A percentile compares a stretch with the other conserved stretches of the same genome.
phyloP scores from a whole-genome alignment of 2,888 invertebrate genomes.

The Osedax frankpressi region DNA sequence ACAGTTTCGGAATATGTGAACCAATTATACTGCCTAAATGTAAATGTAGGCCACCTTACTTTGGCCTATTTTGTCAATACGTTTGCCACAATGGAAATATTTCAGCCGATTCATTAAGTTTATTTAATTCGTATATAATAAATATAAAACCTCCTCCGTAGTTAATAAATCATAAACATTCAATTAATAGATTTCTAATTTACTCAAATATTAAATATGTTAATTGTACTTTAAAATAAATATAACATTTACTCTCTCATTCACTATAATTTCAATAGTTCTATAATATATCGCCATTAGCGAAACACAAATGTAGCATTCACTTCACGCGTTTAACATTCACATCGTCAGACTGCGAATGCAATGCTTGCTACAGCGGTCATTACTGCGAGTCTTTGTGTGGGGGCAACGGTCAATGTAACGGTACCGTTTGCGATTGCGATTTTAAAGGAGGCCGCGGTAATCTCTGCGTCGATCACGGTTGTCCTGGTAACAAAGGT shows the following conservation, averaged over 20 bases:
- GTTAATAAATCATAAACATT: no score
- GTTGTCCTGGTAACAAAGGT: slow-evolving; percentile 30
- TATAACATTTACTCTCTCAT: no score
- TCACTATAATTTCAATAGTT: no score
- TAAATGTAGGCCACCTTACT: slow-evolving; percentile 20
- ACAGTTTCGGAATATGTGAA: background rate
- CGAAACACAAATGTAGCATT: slow-evolving; percentile 11
- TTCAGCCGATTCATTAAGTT: background rate
- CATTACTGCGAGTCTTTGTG: slow-evolving; percentile 27
- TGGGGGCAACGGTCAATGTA: slow-evolving; percentile 28
- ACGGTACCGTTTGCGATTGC: slow-evolving; percentile 30
- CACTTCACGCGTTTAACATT: background rate
- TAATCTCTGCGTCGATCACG: slow-evolving; percentile 30
- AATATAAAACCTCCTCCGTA: no score
- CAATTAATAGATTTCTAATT: no score
- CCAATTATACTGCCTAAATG: slow-evolving; percentile 18
- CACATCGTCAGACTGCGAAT: slow-evolving; percentile 20
- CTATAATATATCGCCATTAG: slow-evolving; percentile 14
- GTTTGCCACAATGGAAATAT: slow-evolving; percentile 25
- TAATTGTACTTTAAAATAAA: no score
- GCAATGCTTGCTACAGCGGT: slow-evolving; percentile 27
- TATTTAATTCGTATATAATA: background rate
- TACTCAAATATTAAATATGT: no score
- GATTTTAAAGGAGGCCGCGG: slow-evolving; percentile 31
- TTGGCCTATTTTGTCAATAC: slow-evolving; percentile 25